Evolutionary conservation across 2,113 vertebrate species (phyloP).

Genomic region (Tragelaphus imberbis): DNA sequence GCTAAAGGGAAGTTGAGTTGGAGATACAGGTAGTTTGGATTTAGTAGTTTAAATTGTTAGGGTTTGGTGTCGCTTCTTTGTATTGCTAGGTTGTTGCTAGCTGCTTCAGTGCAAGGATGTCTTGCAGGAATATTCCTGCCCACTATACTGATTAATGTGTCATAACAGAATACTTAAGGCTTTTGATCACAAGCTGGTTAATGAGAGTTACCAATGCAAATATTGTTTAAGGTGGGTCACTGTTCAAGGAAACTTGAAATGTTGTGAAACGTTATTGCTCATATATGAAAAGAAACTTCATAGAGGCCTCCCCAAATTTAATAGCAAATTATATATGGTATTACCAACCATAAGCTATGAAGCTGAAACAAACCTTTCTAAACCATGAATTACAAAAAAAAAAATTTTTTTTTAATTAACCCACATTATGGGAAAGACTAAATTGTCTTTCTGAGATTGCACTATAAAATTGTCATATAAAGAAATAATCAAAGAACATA

Average conservation of each 20-base stretch:
- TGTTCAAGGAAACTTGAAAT: background rate
- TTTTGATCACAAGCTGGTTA: background rate
- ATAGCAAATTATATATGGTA: slow-evolving; percentile 6
- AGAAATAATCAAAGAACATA: background rate
- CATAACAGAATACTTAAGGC: background rate
- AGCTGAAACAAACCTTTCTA: background rate
- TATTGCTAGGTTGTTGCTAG: background rate
- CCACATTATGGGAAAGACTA: background rate
- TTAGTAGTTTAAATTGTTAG: background rate
- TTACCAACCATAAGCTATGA: background rate
- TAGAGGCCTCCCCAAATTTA: background rate
- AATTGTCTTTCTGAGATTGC: background rate
- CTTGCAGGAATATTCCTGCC: background rate
- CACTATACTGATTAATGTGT: background rate
- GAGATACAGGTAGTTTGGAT: background rate
- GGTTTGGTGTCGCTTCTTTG: background rate
- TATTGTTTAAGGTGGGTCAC: background rate
- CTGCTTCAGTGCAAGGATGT: background rate
- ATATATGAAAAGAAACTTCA: background rate
- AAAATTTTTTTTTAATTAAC: background rate
- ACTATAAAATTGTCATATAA: background rate
- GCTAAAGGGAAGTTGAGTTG: background rate
- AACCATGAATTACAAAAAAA: slow-evolving; percentile 6
- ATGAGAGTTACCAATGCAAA: background rate
- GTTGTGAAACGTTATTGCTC: background rate